These are phyloP conservation scores for Eucera pruinosa DNA, from an alignment of 2,888 invertebrate genomes.

Conservation along the genomic window DNA sequence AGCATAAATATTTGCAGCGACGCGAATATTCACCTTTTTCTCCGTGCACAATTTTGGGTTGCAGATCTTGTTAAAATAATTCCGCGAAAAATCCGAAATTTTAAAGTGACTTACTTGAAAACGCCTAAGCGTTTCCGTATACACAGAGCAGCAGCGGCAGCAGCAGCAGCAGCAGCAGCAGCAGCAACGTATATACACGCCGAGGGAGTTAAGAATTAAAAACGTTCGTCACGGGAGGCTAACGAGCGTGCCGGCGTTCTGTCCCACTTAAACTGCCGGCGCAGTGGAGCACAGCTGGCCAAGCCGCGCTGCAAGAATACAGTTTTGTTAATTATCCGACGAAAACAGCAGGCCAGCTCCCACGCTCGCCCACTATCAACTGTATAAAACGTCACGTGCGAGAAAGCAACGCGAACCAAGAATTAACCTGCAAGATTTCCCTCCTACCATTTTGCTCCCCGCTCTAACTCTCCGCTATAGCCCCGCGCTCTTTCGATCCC, in stretches of 20 bases:
- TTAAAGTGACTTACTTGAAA: no score
- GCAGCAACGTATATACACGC: no score
- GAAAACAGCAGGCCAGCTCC: slow-evolving; percentile 77
- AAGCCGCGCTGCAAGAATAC: slow-evolving; percentile 70
- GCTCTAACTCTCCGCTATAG: no score
- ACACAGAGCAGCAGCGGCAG: no score
- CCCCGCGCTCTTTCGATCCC: neutral
- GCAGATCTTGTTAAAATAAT: no score
- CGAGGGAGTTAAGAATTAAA: slow-evolving; percentile 54
- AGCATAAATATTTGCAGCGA: no score
- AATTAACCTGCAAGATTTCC: slow-evolving; percentile 57
- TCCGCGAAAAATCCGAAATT: no score
- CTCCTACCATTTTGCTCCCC: slow-evolving; percentile 6
- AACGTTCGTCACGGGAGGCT: slow-evolving; percentile 29
- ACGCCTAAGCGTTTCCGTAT: no score
- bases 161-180: no score
- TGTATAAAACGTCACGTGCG: slow-evolving; percentile 65
- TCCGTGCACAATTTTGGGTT: no score
- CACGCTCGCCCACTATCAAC: slow-evolving; percentile 71
- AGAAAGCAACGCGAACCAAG: slow-evolving; percentile 39
- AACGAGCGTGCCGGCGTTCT: slow-evolving; percentile 23
- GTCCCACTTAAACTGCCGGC: slow-evolving; percentile 48
- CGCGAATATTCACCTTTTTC: no score
- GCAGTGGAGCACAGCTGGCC: slow-evolving; percentile 48
- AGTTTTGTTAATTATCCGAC: slow-evolving; percentile 82